Base-by-base conservation (phyloP, 2,888 invertebrate species). In the Amitus sp. region DNA sequence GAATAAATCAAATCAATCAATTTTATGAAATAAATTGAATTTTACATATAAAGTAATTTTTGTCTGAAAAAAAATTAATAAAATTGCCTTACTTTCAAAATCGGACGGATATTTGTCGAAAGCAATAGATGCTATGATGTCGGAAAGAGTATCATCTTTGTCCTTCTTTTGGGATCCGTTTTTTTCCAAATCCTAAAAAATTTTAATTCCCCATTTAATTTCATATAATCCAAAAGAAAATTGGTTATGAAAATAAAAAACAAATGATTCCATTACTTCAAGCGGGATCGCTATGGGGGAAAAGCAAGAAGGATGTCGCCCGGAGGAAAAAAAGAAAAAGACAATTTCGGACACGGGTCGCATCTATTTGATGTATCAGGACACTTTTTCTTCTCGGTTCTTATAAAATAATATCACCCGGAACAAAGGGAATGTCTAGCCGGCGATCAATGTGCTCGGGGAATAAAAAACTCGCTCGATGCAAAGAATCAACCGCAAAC, bases 21-120 rank as follows among this genome's bases (percentile, higher is more conserved):
- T n/a, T n/a, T n/a, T n/a, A n/a, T n/a, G n/a, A n/a, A n/a, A n/a
- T n/a, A n/a, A n/a, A n/a, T n/a, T n/a, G n/a, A n/a, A n/a, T n/a
- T n/a, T n/a, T n/a, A n/a, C n/a, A n/a, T n/a, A n/a, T n/a, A n/a
- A n/a, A n/a, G n/a, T n/a, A n/a, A n/a, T n/a, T n/a, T 48, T 48
- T 9, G 19, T 40, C n/a, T 18, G n/a, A 39, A 18, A 27, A 39
- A 30, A 55, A 45, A 40, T 46, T 59, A 68, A n/a, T n/a, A n/a
- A n/a, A n/a, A n/a, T n/a, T n/a, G n/a, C n/a, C 77, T 57, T 65
- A 79, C 80, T 80, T 62, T 80, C 81, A 69, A 80, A 78, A 47
- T 80, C 81, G n/a, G 79, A 76, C 42, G 78, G 75, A 60, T 80
- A 79, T 59, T 78, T 80, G 45, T 80, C 79, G 27, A 79, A 77